Conservation (phyloP, 2,113 vertebrate species). For the Periophthalmodon schlosseri region DNA sequence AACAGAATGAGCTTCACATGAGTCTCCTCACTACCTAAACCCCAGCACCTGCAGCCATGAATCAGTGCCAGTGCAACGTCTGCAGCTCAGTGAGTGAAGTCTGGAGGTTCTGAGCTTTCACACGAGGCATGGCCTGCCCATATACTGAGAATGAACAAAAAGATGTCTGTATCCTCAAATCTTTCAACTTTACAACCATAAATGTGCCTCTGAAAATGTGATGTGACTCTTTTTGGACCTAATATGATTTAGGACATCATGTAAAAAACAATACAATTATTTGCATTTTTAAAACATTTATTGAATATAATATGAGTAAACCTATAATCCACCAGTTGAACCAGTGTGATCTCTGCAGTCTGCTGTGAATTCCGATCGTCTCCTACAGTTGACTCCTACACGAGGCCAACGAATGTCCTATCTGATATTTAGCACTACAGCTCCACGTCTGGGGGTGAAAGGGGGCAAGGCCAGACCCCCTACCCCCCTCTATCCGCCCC, state of each 20-base stretch:
- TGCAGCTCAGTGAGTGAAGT: no score
- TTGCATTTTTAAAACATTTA: not conserved
- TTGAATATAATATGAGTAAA: slow-evolving; percentile 19
- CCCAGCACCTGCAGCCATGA: no score
- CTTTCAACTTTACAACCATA: no score
- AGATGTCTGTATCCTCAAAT: no score
- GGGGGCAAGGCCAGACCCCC: slow-evolving; percentile 75
- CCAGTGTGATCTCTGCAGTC: slow-evolving; percentile 33
- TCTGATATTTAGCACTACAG: slow-evolving; percentile 70
- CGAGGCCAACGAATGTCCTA: slow-evolving; percentile 39
- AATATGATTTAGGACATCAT: not conserved
- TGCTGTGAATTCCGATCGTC: slow-evolving; percentile 58
- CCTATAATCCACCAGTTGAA: slow-evolving; percentile 46
- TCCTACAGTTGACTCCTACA: slow-evolving; percentile 5
- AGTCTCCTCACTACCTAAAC: no score
- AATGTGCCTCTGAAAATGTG: no score
- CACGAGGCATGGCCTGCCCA: no score
- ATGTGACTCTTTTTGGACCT: no score
- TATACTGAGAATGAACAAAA: no score
- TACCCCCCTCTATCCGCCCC: not conserved
- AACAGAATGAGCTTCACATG: no score
- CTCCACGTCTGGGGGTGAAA: slow-evolving; percentile 59
- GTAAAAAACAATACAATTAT: not conserved
- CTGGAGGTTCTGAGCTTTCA: no score
- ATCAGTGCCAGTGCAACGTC: no score